These are phyloP conservation scores for Scaptomyza pallida DNA, from an alignment of 1,140 invertebrate species.

Conservation along the genomic window DNA sequence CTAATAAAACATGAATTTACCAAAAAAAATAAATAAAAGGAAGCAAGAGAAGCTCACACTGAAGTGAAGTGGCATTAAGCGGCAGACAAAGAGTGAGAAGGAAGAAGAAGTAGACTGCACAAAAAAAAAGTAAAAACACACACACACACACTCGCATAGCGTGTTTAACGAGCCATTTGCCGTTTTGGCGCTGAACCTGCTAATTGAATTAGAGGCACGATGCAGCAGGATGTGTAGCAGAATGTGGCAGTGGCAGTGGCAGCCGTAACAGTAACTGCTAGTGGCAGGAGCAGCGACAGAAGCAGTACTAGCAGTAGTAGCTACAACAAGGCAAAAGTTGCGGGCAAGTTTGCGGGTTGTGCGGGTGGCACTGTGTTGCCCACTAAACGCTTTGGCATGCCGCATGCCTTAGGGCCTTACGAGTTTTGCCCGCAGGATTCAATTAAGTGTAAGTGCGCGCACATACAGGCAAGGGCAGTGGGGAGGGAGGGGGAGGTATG, in stretches of 20 bases:
- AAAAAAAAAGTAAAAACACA: background rate
- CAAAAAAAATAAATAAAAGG: constrained; percentile 33
- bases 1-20: constrained; percentile 72
- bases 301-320: constrained; percentile 28
- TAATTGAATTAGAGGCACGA: constrained; percentile 76
- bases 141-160: constrained; percentile 45
- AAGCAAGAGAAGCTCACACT: constrained; percentile 25
- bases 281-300: background rate
- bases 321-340: constrained; percentile 10
- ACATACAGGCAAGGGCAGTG: constrained; percentile 2
- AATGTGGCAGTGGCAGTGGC: constrained; percentile 35
- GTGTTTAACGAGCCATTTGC: constrained; percentile 82
- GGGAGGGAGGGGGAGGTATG: no score
- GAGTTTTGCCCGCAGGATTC: constrained; percentile 73
- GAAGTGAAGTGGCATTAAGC: constrained; percentile 74
- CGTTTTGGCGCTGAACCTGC: constrained; percentile 79
- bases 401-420: constrained; percentile 58
- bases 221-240: constrained; percentile 39
- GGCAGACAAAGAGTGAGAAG: background rate
- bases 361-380: constrained; percentile 32
- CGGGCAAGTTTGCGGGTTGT: constrained; percentile 1
- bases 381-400: constrained; percentile 76
- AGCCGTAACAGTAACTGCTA: constrained; percentile 25
- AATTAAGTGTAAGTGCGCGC: constrained; percentile 78
- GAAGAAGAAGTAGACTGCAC: constrained; percentile 19